Percentiles rank a stretch among this genome's conserved stretches.
phyloP scores from a whole-genome alignment of 1,140 invertebrate species.

The Oncopeltus fasciatus region DNA sequence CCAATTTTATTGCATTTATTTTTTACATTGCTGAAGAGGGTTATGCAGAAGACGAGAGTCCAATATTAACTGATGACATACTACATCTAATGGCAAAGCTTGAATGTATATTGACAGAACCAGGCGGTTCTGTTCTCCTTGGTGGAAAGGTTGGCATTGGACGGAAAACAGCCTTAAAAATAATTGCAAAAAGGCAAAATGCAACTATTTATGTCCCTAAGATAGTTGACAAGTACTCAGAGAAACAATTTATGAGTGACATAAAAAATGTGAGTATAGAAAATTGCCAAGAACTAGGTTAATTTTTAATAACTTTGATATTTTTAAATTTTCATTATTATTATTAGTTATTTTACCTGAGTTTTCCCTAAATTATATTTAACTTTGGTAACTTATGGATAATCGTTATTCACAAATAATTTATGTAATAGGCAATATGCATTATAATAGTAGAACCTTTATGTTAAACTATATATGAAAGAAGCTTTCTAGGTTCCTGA shows the following conservation, averaged over 20 bases:
- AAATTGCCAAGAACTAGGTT: neutral
- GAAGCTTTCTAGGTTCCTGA: no score
- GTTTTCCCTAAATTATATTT: no score
- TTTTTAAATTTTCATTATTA: no score
- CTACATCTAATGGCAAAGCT: conserved; percentile 32
- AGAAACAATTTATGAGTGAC: conserved; percentile 50
- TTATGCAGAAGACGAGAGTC: conserved; percentile 24
- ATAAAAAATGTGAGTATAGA: conserved; percentile 27
- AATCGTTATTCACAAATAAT: no score
- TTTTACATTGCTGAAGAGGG: neutral
- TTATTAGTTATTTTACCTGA: no score
- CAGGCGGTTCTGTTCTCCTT: conserved; percentile 53
- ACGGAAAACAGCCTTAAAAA: conserved; percentile 52
- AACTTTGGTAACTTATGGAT: no score
- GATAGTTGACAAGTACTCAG: conserved; percentile 37
- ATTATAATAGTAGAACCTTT: no score
- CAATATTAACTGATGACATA: conserved; percentile 22
- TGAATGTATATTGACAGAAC: conserved; percentile 42
- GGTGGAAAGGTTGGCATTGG: conserved; percentile 63
- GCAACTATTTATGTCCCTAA: conserved; percentile 48
- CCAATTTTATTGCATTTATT: neutral
- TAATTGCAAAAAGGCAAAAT: conserved; percentile 56
- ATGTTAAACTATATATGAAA: no score
- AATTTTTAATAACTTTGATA: no score
- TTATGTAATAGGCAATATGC: no score